A percentile compares a stretch with the other conserved stretches of the same genome.
Conservation (phyloP, 2,797 vertebrate species). For the Parauchenoglanis punctatus region DNA sequence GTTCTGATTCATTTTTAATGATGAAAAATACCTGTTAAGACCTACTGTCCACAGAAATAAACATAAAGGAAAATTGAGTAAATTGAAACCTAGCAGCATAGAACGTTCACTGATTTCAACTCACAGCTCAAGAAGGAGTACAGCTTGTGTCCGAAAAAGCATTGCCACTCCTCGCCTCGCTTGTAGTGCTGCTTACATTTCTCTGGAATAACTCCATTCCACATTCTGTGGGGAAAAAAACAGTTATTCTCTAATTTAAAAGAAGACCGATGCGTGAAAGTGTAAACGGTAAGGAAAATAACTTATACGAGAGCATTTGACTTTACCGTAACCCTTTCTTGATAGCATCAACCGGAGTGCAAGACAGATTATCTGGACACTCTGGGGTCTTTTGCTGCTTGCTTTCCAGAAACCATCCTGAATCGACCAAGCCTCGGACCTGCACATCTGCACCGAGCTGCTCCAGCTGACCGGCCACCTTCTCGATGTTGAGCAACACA, state of each 20-base stretch:
- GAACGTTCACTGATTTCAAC: slow-evolving; percentile 40
- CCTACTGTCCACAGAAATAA: neutral
- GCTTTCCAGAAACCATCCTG: slow-evolving; percentile 84
- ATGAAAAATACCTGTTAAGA: neutral
- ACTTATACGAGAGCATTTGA: neutral
- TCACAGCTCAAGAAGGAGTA: slow-evolving; percentile 81
- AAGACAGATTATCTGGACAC: slow-evolving; percentile 78
- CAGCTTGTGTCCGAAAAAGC: slow-evolving; percentile 82
- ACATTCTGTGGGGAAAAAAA: slow-evolving; percentile 69
- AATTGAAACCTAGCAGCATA: too few species aligned
- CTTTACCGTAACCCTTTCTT: slow-evolving; percentile 81
- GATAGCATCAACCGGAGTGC: slow-evolving; percentile 80
- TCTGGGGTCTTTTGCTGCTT: slow-evolving; percentile 76
- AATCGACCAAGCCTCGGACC: slow-evolving; percentile 84
- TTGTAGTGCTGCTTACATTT: slow-evolving; percentile 79
- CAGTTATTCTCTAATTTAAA: neutral
- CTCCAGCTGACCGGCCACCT: slow-evolving; percentile 77
- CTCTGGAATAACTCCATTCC: slow-evolving; percentile 82
- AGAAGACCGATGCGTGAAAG: neutral
- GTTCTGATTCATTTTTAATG: neutral
- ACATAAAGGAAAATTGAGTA: neutral
- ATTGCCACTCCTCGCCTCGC: slow-evolving; percentile 83
- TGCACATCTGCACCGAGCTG: slow-evolving; percentile 79
- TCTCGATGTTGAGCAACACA: slow-evolving; percentile 83
- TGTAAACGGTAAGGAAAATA: neutral